These are phyloP conservation scores for Sipha maydis DNA, from an alignment of 2,888 invertebrate genomes.

Conservation along the genomic window DNA sequence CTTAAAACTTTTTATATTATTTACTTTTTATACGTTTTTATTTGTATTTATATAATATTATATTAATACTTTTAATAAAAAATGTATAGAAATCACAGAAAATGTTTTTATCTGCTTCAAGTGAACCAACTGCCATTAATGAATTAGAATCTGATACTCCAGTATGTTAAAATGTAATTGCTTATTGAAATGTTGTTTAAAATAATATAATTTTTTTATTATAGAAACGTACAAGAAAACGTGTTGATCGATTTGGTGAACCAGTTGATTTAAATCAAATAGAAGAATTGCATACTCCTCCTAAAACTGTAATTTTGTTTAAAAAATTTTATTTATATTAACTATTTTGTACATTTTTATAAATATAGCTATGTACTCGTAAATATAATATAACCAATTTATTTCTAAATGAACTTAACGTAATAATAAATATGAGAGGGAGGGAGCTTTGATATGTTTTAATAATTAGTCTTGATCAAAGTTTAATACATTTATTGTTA, in stretches of 20 bases:
- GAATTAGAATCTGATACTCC: neutral
- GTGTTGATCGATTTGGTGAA: neutral
- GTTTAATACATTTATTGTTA: no score
- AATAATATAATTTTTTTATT: neutral
- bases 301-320: constrained; percentile 4
- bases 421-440: no score
- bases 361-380: no score
- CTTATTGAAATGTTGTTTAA: neutral
- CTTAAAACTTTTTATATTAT: neutral
- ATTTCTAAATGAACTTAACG: no score
- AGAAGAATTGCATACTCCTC: neutral
- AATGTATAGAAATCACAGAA: neutral
- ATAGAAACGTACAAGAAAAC: constrained; percentile 2
- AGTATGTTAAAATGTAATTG: neutral
- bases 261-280: neutral
- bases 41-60: no score
- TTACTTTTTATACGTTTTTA: no score
- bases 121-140: neutral
- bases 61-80: no score
- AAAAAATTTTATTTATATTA: neutral
- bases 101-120: neutral
- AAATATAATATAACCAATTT: no score
- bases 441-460: no score
- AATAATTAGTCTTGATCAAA: no score
- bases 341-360: neutral